Percentiles rank a stretch among this genome's conserved stretches.
Evolutionary conservation across 1,140 invertebrate genomes (phyloP).

Genomic region (Periplaneta americana): DNA sequence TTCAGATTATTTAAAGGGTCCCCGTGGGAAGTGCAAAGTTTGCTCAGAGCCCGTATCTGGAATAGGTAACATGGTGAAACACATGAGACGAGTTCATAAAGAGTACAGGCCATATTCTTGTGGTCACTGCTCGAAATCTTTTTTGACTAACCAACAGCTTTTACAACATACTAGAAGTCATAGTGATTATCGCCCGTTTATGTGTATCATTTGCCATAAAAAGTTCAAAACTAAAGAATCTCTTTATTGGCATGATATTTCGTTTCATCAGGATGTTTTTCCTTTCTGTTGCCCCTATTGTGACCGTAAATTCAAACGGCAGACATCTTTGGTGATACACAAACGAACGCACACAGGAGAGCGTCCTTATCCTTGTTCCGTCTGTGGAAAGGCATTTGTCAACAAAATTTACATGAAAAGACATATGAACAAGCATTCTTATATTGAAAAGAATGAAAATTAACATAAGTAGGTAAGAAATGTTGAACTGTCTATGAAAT

Average conservation of each 20-base stretch:
- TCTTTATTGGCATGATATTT: not conserved
- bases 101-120: not conserved
- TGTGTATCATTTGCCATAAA: not conserved
- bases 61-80: not conserved
- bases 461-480: too few species aligned
- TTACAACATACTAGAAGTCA: not conserved
- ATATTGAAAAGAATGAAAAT: not conserved
- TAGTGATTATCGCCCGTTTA: not conserved
- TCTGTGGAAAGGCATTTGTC: not conserved
- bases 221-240: not conserved
- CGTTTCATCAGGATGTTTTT: not conserved
- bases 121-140: not conserved
- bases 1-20: not conserved
- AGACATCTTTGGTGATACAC: not conserved
- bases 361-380: not conserved
- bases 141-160: not conserved
- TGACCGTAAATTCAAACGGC: not conserved
- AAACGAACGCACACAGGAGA: not conserved
- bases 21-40: not conserved
- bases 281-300: not conserved
- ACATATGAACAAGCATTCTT: not conserved
- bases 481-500: too few species aligned
- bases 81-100: not conserved
- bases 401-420: not conserved
- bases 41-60: not conserved